Conservation (phyloP, 2,888 invertebrate genomes). For the Tridacna gigas region DNA sequence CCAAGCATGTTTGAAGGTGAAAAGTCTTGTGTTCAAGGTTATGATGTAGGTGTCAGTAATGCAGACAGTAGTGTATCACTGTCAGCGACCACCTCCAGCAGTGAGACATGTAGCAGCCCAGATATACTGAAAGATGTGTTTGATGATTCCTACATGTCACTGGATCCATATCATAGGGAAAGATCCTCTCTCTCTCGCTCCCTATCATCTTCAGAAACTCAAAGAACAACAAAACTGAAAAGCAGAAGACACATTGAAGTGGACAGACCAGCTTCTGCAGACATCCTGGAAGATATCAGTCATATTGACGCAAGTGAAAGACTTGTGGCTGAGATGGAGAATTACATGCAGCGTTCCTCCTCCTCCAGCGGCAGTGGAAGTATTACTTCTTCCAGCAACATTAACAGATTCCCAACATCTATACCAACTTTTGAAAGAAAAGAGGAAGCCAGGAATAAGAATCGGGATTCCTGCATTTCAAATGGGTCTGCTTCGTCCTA, state of each 20-base stretch:
- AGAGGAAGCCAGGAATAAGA: conserved; percentile 49
- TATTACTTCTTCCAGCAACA: conserved; percentile 39
- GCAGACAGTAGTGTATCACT: conserved; percentile 60
- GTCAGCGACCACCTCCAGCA: conserved; percentile 60
- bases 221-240: conserved; percentile 31
- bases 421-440: conserved; percentile 60
- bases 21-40: conserved; percentile 2
- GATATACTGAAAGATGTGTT: conserved; percentile 63
- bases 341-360: conserved; percentile 75
- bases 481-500: conserved; percentile 77
- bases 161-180: conserved; percentile 35
- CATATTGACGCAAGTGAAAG: conserved; percentile 73
- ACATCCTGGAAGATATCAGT: conserved; percentile 52
- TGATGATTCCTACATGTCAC: conserved; percentile 43
- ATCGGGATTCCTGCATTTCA: conserved; percentile 74
- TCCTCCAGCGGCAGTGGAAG: conserved; percentile 63
- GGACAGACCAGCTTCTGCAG: conserved; percentile 65
- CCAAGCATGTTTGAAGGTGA: conserved; percentile 28
- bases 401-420: conserved; percentile 73
- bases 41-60: conserved; percentile 20
- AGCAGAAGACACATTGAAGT: conserved; percentile 34
- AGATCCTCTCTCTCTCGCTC: conserved; percentile 50
- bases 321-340: conserved; percentile 80
- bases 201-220: conserved; percentile 55
- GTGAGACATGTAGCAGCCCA: conserved; percentile 65